phyloP scores from a whole-genome alignment of 2,888 invertebrate genomes.

The Herminia tarsipennalis region DNA sequence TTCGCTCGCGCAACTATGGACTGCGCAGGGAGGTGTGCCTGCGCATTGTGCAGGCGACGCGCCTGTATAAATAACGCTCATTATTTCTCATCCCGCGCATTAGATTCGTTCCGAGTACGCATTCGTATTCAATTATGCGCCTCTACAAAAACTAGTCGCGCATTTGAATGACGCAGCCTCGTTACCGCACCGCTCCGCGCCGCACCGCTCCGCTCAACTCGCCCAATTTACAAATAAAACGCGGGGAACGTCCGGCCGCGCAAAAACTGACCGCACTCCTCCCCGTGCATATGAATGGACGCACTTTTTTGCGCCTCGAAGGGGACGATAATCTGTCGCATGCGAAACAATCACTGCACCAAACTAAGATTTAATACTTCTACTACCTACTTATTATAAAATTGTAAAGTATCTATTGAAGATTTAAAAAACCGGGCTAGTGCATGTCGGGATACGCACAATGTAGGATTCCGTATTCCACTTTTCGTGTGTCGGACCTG shows the following conservation, averaged over 20 bases:
- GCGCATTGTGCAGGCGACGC: conserved; percentile 3
- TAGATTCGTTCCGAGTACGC: conserved; percentile 72
- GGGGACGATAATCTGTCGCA: conserved; percentile 62
- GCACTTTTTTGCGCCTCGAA: conserved; percentile 64
- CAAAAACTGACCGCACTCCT: conserved; percentile 77
- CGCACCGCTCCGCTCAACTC: conserved; percentile 37
- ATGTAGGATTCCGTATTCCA: too few species aligned
- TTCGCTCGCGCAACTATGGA: neutral
- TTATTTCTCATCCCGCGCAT: conserved; percentile 63
- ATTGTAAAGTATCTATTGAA: too few species aligned
- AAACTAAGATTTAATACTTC: too few species aligned
- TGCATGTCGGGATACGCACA: too few species aligned
- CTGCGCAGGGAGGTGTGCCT: neutral
- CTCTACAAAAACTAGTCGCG: conserved; percentile 77
- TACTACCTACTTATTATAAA: too few species aligned
- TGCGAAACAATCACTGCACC: conserved; percentile 52
- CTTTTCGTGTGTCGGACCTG: too few species aligned
- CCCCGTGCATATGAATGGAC: conserved; percentile 81
- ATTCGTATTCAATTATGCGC: conserved; percentile 80
- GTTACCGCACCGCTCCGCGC: conserved; percentile 46
- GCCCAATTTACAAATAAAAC: conserved; percentile 84
- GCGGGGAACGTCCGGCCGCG: conserved; percentile 79
- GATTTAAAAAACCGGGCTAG: too few species aligned
- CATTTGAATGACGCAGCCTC: conserved; percentile 76
- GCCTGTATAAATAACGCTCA: conserved; percentile 56